Conservation (phyloP, 2,113 vertebrate species). For the Motacilla alba region DNA sequence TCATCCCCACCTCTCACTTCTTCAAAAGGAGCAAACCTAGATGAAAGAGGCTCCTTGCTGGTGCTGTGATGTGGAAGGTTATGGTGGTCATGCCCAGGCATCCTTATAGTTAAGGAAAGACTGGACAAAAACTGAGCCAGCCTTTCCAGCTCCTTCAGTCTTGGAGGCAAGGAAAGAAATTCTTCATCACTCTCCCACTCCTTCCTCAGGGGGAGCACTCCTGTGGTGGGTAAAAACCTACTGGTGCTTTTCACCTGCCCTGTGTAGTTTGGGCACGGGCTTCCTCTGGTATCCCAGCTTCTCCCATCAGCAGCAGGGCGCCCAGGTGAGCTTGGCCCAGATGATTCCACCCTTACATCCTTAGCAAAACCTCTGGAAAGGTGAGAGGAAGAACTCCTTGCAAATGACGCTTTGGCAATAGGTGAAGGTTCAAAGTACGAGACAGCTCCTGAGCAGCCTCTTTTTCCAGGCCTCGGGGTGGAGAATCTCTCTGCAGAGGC, state of each 20-base stretch:
- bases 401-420: conserved; percentile 27
- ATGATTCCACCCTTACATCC: neutral
- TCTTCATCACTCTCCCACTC: conserved; percentile 80
- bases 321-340: neutral
- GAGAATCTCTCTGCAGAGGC: conserved; percentile 10
- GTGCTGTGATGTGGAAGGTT: neutral
- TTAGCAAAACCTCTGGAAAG: neutral
- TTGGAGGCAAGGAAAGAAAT: conserved; percentile 81
- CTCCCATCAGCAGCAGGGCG: neutral
- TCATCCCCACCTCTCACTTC: neutral
- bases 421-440: neutral
- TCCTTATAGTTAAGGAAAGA: conserved; percentile 60
- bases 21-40: neutral
- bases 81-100: neutral
- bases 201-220: conserved; percentile 42
- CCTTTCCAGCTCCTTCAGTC: conserved; percentile 79
- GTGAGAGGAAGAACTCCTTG: neutral
- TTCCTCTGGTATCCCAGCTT: neutral
- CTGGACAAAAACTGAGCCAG: conserved; percentile 77
- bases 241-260: neutral
- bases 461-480: conserved; percentile 4
- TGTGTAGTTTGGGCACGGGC: neutral
- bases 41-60: neutral
- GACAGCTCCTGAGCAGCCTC: neutral
- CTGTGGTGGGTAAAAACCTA: conserved; percentile 57